Evolutionary conservation across 2,888 invertebrate species (phyloP), one percentile per base, ranked within the genome.

Genomic region (Tetragnatha montana): DNA sequence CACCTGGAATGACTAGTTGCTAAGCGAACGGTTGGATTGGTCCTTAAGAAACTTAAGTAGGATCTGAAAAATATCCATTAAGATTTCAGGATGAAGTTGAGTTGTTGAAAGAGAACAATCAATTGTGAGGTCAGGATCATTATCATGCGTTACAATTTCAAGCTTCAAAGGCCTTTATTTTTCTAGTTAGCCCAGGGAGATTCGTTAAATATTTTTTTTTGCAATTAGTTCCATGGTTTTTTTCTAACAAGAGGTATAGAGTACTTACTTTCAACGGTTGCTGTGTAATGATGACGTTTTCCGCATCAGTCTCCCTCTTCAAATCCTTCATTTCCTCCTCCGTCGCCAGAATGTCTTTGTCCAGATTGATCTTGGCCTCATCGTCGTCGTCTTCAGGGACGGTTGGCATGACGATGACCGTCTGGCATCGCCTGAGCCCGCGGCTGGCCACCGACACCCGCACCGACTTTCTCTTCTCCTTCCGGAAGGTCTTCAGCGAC

Each of bases 381-480:
- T 88, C 85, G 3, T 88, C 88, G 7, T 91, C 91, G 17, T 88
- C 88, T 21, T 91, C 91, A 22, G 19, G 73, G 8, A 91, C 91
- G 4, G 86, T 82, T 6, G 91, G 91, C 91, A 91, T 91, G 19
- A 91, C 86, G 12, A 91, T 88, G 21, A 91, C 88, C 0, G 91
- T 88, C 71, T 91, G 88, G 49, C 91, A 91, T 17, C 88, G 71
- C 12, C 91, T 69, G 19, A 91, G 68, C 8, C 88, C 88, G 6
- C 73, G 76, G 22, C 79, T 81, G 19, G 88, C 88, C 1, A 88
- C 82, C 60, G 91, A 91, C 10, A 91, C 86, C 19, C 91, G 49
- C 8, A 91, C 82, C 7, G 91, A 91, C 50, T 73, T 79, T 49
- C 90, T 87, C 47, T 84, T 84, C 74, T 83, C 82, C 17, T 70